Evolutionary conservation across 2,113 vertebrate species (phyloP), one percentile per base, ranked within the genome.

Genomic region (Sinocyclocheilus rhinocerous): DNA sequence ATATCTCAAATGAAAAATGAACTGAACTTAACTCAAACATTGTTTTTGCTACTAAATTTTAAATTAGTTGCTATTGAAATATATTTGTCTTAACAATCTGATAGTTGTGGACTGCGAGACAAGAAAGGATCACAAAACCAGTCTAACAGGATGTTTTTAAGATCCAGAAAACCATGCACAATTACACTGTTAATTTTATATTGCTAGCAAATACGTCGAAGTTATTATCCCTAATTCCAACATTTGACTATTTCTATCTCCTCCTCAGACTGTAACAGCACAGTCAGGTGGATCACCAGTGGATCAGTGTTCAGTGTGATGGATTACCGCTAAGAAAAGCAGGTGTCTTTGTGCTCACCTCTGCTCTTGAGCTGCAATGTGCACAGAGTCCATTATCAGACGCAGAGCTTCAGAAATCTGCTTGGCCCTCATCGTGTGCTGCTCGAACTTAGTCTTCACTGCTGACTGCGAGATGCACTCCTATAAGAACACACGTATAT

Each of bases 391-490:
- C 98, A 99, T 99, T 90, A 98, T 98, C 88, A 94, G 93, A 20
- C 98, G 96, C 75, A 98, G 94, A 0, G 97, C 94, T 85, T 99
- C 97, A 0, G 97, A 97, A 2, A 99, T 99, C 93, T 98, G 97
- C 92, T 99, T 99, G 69, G 97, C 98, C 72, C 98, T 93, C 87
- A 98, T 96, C 0, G 98, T 99, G 87, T 99, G 98, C 94, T 99
- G 97, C 93, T 99, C 98, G 85, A 99, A 99, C 33, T 99, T 99
- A n/a, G 98, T 99, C 91, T 99, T 99, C 10, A 99, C 98, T 0
- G 98, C 98, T 0, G 98, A 99, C 92, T 99, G 98, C 0, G 98
- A 99, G 91, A 99, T 99, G 83, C 98, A 99, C 85, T 99, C 98
- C 98, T 99, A 78, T 9, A 84, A 39, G 0, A 69, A 0, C 89